These are phyloP conservation scores for Aphodius granarius DNA, from an alignment of 2,888 invertebrate species.

Conservation along the genomic window DNA sequence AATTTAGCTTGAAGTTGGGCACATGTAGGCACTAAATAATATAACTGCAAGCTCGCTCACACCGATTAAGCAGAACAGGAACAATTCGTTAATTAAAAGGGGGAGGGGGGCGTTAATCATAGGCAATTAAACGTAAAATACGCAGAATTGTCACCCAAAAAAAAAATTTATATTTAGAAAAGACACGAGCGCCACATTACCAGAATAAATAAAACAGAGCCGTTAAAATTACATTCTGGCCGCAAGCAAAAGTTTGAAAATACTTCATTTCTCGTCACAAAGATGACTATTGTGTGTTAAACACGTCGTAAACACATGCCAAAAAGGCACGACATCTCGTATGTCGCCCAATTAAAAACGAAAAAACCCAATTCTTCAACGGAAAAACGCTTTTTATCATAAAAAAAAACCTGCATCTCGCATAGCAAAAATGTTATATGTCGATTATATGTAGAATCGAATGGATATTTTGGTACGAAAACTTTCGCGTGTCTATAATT, in stretches of 20 bases:
- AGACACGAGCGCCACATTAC: background rate
- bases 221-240: background rate
- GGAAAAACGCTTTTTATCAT: background rate
- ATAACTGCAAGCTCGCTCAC: background rate
- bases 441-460: background rate
- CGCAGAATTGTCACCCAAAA: background rate
- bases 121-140: background rate
- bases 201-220: background rate
- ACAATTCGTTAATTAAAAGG: background rate
- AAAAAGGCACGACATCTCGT: background rate
- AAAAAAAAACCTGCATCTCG: background rate
- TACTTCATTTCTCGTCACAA: background rate
- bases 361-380: background rate
- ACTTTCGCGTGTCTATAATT: background rate
- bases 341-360: background rate
- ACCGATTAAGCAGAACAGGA: background rate
- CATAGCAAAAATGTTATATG: background rate
- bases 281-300: background rate
- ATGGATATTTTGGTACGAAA: background rate
- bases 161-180: background rate
- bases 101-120: background rate
- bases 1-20: too few relatives aligned
- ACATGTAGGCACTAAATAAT: too few relatives aligned
- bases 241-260: background rate
- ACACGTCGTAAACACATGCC: background rate